A percentile compares a stretch with the other conserved stretches of the same genome.
These are phyloP conservation scores for Brachypteracias leptosomus DNA, from an alignment of 2,113 vertebrate genomes.

Conservation along the genomic window DNA sequence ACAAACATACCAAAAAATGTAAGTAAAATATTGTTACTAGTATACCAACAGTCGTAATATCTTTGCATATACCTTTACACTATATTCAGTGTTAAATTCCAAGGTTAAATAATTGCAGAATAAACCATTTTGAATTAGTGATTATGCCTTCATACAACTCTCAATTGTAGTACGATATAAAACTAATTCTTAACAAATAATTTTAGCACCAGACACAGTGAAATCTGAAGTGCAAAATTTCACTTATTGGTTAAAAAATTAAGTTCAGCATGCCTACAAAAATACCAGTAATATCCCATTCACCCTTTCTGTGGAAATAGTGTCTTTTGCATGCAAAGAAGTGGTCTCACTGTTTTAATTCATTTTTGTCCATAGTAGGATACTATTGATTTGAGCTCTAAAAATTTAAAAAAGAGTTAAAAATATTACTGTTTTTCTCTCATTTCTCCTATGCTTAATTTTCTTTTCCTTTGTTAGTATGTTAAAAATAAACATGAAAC, in stretches of 20 bases:
- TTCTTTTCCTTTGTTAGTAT: not conserved
- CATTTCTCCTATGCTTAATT: not conserved
- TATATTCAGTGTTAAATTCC: not conserved
- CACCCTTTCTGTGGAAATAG: not conserved
- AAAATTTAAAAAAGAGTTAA: not conserved
- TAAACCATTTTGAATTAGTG: not conserved
- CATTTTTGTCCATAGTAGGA: not conserved
- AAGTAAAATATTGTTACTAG: not conserved
- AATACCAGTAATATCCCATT: not conserved
- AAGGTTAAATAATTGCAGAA: not conserved
- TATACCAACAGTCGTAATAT: not conserved
- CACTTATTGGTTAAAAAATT: not conserved
- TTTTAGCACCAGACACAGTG: not conserved
- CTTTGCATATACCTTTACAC: not conserved
- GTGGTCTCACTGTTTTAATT: not conserved
- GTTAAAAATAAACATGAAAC: not conserved
- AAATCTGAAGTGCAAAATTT: not conserved
- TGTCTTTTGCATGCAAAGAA: not conserved
- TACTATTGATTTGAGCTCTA: not conserved
- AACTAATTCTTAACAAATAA: not conserved
- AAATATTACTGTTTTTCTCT: not conserved
- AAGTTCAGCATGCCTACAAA: not conserved
- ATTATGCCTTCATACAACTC: not conserved
- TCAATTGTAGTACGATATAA: not conserved
- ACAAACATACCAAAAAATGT: not conserved